phyloP scores from a whole-genome alignment of 2,888 invertebrate species.

The Cheilosia impressa region DNA sequence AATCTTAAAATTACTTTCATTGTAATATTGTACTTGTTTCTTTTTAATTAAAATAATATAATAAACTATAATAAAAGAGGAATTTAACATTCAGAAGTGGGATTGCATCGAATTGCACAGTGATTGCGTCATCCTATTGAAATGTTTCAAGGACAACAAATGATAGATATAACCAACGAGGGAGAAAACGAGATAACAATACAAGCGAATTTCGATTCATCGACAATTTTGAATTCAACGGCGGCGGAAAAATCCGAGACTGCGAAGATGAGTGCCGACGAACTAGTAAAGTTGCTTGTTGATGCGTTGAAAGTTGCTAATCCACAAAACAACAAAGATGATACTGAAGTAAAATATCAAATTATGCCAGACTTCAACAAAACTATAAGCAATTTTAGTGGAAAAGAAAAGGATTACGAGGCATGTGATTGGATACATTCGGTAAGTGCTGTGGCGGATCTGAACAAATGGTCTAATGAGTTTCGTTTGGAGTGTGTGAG shows the following conservation, averaged over 20 bases:
- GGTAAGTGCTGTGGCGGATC: conserved; percentile 40
- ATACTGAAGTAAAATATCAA: conserved; percentile 35
- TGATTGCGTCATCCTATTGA: too few relatives aligned
- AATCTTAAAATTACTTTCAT: too few relatives aligned
- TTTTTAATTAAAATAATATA: too few relatives aligned
- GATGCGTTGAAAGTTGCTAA: conserved; percentile 2
- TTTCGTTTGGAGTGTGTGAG: conserved; percentile 45
- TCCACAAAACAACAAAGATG: neutral
- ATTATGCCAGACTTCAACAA: conserved; percentile 68
- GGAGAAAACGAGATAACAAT: neutral
- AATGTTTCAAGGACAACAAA: too few relatives aligned
- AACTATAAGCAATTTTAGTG: conserved; percentile 59
- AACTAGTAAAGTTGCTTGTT: conserved; percentile 5
- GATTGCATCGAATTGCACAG: too few relatives aligned
- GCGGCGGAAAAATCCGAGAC: neutral
- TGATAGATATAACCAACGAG: too few relatives aligned
- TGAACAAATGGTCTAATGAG: conserved; percentile 50
- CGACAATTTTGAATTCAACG: conserved; percentile 4
- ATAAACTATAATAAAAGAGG: too few relatives aligned
- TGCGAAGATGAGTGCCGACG: conserved; percentile 1
- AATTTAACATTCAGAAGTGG: too few relatives aligned
- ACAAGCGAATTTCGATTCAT: conserved; percentile 1
- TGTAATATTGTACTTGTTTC: too few relatives aligned
- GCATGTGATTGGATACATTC: conserved; percentile 55
- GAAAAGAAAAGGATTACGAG: conserved; percentile 34